Base-by-base conservation (phyloP, 2,113 vertebrate genomes). In the Taxidea taxus region DNA sequence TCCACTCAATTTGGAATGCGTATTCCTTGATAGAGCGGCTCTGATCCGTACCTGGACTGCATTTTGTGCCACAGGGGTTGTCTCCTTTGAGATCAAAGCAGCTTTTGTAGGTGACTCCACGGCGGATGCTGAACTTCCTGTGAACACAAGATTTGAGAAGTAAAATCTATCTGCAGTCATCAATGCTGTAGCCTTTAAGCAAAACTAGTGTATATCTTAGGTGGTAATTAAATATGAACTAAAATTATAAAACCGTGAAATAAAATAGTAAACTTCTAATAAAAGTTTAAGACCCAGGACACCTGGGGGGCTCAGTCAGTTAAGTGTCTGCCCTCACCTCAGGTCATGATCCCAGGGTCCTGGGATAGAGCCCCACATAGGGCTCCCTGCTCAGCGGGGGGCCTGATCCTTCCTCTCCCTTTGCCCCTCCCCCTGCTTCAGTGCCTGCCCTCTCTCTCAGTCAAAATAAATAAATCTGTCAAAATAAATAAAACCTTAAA, bases 81-180 rank as follows among this genome's bases (percentile, higher is more conserved):
- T 82, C 66, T 95, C 47, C n/a, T 97, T 97, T 34, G 88, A 95
- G 42, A 70, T 62, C 51, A 42, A 25, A 92, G 60, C 82, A 49
- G 58, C 37, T 2, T 34, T 90, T 6, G 47, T 54, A 54, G 72
- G 86, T 51, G 95, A 90, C 56, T 94, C 88, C 64, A 74, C 34
- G 27, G 44, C 3, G 18, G 96, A 91, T 39, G 70, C 42, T 74
- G 47, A 75, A 95, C 37, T 96, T 80, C 84, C 97, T 98, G 95
- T 90, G 93, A 97, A 96, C 16, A 92, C 14, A 97, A 98, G 44
- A 47, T 97, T 94, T 93, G 96, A 96, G 15, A 95, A 64, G 34
- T 92, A 87, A 90, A 88, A 83, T 91, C 72, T 42, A 94, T n/a
- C 60, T 87, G 21, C 6, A 47, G 20, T 47, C 64, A 93, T 88